A percentile compares a stretch with the other conserved stretches of the same genome.
These are phyloP conservation scores for Spea multiplicata DNA, from an alignment of 2,113 vertebrate genomes.

Conservation along the genomic window DNA sequence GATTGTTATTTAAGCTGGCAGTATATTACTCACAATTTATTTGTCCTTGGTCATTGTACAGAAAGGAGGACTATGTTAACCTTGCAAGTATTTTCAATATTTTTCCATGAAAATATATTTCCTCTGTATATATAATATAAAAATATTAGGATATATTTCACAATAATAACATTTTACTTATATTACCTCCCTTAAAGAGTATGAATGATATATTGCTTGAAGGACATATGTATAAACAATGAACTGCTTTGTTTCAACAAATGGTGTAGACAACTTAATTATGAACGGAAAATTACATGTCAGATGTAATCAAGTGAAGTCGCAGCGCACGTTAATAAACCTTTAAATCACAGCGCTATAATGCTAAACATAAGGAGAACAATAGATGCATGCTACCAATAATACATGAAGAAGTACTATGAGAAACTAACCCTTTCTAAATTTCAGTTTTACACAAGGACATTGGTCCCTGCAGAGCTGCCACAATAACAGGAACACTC, in stretches of 20 bases:
- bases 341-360: slow-evolving; percentile 30
- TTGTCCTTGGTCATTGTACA: background rate
- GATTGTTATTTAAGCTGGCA: background rate
- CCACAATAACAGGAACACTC: slow-evolving; percentile 93
- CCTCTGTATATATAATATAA: too few species aligned
- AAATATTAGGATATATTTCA: too few species aligned
- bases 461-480: slow-evolving; percentile 91
- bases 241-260: slow-evolving; percentile 26
- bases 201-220: background rate
- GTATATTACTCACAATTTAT: background rate
- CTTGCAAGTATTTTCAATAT: too few species aligned
- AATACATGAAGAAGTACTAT: background rate
- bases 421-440: slow-evolving; percentile 49
- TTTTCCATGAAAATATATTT: too few species aligned
- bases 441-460: slow-evolving; percentile 93
- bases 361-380: slow-evolving; percentile 21
- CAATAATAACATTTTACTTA: too few species aligned
- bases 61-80: too few species aligned
- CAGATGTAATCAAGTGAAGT: slow-evolving; percentile 36
- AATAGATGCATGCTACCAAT: slow-evolving; percentile 5
- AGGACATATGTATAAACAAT: slow-evolving; percentile 34
- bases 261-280: slow-evolving; percentile 41
- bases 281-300: slow-evolving; percentile 46
- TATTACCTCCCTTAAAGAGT: too few species aligned
- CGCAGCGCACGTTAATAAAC: slow-evolving; percentile 29